These are phyloP conservation scores for Biston stratarius DNA, from an alignment of 2,888 invertebrate genomes.

Conservation along the genomic window DNA sequence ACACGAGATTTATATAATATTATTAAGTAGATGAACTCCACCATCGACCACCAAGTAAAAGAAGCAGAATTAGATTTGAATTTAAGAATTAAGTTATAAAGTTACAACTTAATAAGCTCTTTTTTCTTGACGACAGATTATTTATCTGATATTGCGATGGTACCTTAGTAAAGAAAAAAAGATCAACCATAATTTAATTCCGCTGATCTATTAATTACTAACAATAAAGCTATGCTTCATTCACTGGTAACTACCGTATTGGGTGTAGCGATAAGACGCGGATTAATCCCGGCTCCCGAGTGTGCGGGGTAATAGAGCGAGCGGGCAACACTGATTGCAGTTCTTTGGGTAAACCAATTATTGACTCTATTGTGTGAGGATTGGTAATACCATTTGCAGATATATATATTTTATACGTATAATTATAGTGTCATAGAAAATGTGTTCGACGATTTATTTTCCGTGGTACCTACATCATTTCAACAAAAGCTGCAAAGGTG, in stretches of 20 bases:
- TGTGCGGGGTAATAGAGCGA: conserved; percentile 26
- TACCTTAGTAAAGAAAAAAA: neutral
- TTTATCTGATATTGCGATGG: neutral
- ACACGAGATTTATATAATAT: too few relatives aligned
- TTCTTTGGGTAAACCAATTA: conserved; percentile 10
- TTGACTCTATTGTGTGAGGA: conserved; percentile 5
- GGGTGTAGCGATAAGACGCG: conserved; percentile 46
- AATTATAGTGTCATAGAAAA: too few relatives aligned
- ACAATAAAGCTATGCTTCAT: neutral
- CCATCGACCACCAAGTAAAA: too few relatives aligned
- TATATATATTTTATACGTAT: neutral
- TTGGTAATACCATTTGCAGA: neutral
- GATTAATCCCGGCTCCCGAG: conserved; percentile 36
- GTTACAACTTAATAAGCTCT: too few relatives aligned
- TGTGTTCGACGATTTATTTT: too few relatives aligned
- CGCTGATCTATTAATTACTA: conserved; percentile 4
- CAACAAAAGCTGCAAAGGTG: too few relatives aligned
- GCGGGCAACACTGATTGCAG: conserved; percentile 23
- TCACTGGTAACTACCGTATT: conserved; percentile 28
- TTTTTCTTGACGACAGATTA: neutral
- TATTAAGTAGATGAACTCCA: too few relatives aligned
- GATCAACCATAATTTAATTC: neutral
- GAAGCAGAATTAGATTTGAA: too few relatives aligned
- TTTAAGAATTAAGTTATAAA: too few relatives aligned
- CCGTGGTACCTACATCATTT: too few relatives aligned